A percentile compares a stretch with the other conserved stretches of the same genome.
Conservation (phyloP, 2,888 invertebrate genomes). For the Tuta absoluta region DNA sequence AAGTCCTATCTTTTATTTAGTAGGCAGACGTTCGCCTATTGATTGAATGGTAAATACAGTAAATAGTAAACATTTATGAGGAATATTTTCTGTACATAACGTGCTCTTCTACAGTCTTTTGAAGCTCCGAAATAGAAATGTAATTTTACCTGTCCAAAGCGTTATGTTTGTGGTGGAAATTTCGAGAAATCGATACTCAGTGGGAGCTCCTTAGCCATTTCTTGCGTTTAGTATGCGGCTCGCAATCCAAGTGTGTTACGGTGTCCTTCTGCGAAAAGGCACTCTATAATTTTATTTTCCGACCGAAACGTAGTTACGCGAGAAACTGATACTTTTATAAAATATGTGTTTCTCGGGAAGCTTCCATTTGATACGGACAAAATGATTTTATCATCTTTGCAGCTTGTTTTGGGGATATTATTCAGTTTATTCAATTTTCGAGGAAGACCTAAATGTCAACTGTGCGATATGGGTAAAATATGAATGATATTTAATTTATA, state of each 20-base stretch:
- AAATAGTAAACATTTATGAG: neutral
- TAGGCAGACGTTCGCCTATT: constrained; percentile 20
- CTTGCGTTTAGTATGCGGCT: constrained; percentile 63
- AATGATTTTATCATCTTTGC: constrained; percentile 29
- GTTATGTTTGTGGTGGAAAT: constrained; percentile 54
- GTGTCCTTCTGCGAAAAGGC: constrained; percentile 73
- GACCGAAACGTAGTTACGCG: constrained; percentile 76
- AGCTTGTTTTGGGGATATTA: neutral
- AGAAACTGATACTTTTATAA: constrained; percentile 73
- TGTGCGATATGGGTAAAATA: too few species aligned
- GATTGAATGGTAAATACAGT: constrained; percentile 11
- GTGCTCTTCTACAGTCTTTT: too few species aligned
- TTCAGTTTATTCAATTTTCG: too few species aligned
- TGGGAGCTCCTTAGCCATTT: constrained; percentile 44
- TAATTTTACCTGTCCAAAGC: constrained; percentile 35
- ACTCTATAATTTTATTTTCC: constrained; percentile 80
- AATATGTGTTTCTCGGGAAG: constrained; percentile 55
- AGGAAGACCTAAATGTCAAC: too few species aligned
- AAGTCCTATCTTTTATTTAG: constrained; percentile 32
- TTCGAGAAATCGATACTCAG: constrained; percentile 62
- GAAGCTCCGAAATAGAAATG: neutral
- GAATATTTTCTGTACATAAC: neutral
- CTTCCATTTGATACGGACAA: constrained; percentile 54
- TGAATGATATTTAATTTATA: too few species aligned
- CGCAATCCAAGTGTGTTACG: constrained; percentile 69